A percentile compares a stretch with the other conserved stretches of the same genome.
These are phyloP conservation scores for Drosophila acutilabella DNA, from an alignment of 2,888 invertebrate genomes.

Conservation along the genomic window DNA sequence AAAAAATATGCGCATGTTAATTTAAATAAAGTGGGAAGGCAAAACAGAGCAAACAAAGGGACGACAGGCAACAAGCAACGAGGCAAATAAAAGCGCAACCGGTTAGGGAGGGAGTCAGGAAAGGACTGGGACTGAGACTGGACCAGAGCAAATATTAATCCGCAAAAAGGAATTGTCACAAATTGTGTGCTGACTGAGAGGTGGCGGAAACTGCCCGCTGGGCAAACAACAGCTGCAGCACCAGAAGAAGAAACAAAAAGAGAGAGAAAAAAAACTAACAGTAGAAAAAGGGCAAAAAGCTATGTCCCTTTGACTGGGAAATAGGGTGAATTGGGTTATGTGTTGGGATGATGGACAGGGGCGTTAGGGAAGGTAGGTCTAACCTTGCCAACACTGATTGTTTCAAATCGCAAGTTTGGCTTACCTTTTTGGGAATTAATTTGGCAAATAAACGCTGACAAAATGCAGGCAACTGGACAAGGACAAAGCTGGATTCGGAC, in stretches of 20 bases:
- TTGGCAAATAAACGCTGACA: slow-evolving; percentile 79
- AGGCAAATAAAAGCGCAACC: slow-evolving; percentile 75
- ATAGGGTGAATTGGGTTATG: slow-evolving; percentile 18
- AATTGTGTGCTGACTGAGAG: slow-evolving; percentile 66
- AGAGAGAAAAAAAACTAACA: slow-evolving; percentile 40
- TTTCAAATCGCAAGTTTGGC: slow-evolving; percentile 81
- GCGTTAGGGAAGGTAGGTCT: neutral
- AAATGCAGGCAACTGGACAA: slow-evolving; percentile 75
- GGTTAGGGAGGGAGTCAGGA: slow-evolving; percentile 42
- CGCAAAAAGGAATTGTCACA: slow-evolving; percentile 81
- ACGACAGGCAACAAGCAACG: slow-evolving; percentile 35
- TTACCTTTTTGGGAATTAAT: slow-evolving; percentile 81
- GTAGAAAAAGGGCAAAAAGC: slow-evolving; percentile 63
- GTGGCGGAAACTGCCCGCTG: slow-evolving; percentile 60
- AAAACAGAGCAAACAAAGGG: slow-evolving; percentile 58
- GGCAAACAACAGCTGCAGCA: slow-evolving; percentile 75
- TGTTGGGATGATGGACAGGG: neutral
- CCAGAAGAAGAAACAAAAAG: slow-evolving; percentile 21
- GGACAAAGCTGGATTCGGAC: slow-evolving; percentile 59
- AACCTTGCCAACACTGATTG: slow-evolving; percentile 70
- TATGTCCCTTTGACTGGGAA: slow-evolving; percentile 33
- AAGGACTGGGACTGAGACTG: slow-evolving; percentile 10
- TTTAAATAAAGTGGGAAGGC: slow-evolving; percentile 70
- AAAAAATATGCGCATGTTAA: slow-evolving; percentile 77
- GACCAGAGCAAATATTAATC: slow-evolving; percentile 78